Percentiles rank a stretch among this genome's conserved stretches.
These are phyloP conservation scores for Fistularia tabacaria DNA, from an alignment of 2,797 vertebrate genomes.

Conservation along the genomic window DNA sequence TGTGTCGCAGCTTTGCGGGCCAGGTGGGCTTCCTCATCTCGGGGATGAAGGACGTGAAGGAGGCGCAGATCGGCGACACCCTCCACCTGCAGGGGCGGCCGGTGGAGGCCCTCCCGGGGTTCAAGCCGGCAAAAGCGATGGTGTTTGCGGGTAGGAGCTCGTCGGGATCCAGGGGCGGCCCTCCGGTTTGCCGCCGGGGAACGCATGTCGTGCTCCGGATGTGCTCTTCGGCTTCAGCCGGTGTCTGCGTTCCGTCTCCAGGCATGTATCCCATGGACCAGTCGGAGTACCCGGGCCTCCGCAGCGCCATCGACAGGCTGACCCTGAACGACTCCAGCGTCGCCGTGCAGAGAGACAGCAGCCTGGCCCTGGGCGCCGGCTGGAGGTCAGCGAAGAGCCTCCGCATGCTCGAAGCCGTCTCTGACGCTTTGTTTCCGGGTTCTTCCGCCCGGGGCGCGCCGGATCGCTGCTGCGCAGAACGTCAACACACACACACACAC, in stretches of 20 bases:
- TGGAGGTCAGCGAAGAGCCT: constrained; percentile 82
- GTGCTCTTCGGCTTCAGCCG: neutral
- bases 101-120: constrained; percentile 89
- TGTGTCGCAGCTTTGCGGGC: constrained; percentile 83
- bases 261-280: constrained; percentile 95
- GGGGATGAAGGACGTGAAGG: constrained; percentile 96
- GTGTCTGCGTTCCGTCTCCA: constrained; percentile 41
- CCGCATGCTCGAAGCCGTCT: too few relatives aligned
- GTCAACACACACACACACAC: too few relatives aligned
- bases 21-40: constrained; percentile 94
- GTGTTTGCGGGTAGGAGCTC: constrained; percentile 88
- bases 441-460: too few relatives aligned
- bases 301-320: constrained; percentile 89
- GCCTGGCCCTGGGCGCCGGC: constrained; percentile 90
- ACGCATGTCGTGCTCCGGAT: neutral
- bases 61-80: constrained; percentile 97
- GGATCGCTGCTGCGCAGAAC: too few relatives aligned
- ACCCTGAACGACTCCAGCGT: constrained; percentile 96
- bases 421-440: too few relatives aligned
- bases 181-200: neutral
- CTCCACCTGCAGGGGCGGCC: constrained; percentile 85
- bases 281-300: constrained; percentile 88
- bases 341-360: constrained; percentile 89
- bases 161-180: neutral
- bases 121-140: constrained; percentile 94